Evolutionary conservation across 2,113 vertebrate species (phyloP), one percentile per base, ranked within the genome.

Genomic region (Dipodomys merriami): DNA sequence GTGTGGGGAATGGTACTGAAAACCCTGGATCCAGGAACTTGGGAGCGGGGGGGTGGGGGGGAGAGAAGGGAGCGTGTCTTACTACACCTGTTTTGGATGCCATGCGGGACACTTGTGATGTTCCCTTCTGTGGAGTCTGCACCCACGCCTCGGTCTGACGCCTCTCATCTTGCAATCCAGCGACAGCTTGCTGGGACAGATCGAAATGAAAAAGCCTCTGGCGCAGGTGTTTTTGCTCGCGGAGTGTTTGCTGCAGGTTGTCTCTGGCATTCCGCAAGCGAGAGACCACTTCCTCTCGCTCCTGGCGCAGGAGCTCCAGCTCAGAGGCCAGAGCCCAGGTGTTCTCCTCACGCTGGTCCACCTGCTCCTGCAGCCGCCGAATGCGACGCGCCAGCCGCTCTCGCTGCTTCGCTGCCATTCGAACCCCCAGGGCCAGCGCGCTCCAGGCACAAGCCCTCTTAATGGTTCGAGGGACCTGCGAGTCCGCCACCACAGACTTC

Each of bases 391-490:
- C 13, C 39, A 84, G 89, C 33, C 86, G 44, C 46, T 93, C 77
- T 1, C 23, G 33, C 33, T 95, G 91, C 22, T 69, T 80, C 0
- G 6, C 3, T 1, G 64, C 72, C 25, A 62, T 60, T 0, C 73
- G 72, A 57, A 92, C 65, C 0, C 86, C 78, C 30, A 95, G 22
- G 30, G 91, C 89, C 35, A 96, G 30, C 1, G 86, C 83, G 29
- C 89, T 96, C 95, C 83, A 94, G 23, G 93, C 33, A 12, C 49
- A 92, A 5, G 92, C 91, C 71, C 57, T 62, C 90, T 95, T 94
- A 30, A 46, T 0, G 64, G 74, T 0, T 2, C 12, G 23, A 0
- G 89, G 71, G 20, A 91, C 12, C 0, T 60, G 65, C 0, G 29
- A 46, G 60, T 94, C 49, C 0, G 16, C 0, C 64, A 90, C 6